Conservation (phyloP, 2,113 vertebrate species). For the Tichodroma muraria region DNA sequence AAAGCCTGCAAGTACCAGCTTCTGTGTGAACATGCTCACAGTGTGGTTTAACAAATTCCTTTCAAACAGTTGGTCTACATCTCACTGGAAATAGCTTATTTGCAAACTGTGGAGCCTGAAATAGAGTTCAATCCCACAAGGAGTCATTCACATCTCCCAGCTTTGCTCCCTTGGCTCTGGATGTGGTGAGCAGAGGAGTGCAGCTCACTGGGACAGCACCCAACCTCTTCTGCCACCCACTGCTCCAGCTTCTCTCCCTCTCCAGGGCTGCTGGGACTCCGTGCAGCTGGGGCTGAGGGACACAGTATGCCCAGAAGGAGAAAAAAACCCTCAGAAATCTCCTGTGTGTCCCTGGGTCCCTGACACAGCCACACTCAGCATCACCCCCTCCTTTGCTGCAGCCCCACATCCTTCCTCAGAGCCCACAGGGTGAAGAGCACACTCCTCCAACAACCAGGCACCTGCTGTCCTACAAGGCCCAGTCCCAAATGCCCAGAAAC, state of each 20-base stretch:
- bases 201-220: neutral
- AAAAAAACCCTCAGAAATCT: neutral
- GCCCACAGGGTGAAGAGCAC: fast-evolving
- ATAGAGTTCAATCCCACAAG: neutral
- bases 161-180: neutral
- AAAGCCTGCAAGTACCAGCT: neutral
- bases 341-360: neutral
- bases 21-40: neutral
- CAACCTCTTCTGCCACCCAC: neutral
- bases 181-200: neutral
- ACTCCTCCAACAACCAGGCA: neutral
- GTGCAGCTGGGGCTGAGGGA: neutral
- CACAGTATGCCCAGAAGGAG: neutral
- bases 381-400: neutral
- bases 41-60: neutral
- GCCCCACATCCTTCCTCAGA: neutral
- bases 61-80: neutral
- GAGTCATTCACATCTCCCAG: neutral
- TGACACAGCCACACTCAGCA: neutral
- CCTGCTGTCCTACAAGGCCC: neutral
- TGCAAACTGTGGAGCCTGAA: neutral
- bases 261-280: neutral
- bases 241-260: neutral
- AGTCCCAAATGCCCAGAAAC: neutral
- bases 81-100: neutral